Evolutionary conservation across 2,888 invertebrate species (phyloP), one percentile per base, ranked within the genome.

Genomic region (Resseliella maxima): DNA sequence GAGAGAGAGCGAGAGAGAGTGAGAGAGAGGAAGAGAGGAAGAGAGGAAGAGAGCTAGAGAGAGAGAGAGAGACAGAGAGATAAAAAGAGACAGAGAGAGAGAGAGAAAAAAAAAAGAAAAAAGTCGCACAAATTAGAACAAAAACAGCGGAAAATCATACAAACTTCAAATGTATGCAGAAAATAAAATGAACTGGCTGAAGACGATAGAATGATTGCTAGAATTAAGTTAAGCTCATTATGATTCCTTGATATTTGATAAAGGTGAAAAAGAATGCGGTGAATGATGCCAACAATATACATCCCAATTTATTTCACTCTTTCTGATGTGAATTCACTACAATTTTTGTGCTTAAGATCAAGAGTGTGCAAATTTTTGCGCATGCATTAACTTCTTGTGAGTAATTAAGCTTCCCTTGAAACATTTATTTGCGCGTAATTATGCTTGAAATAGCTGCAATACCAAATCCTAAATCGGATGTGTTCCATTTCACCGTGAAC

Each of bases 401-500:
- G 31, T 72, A 72, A 72, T 72, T 72, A 72, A 72, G 31, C 59
- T 59, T 59, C 27, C 31, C 72, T 6, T 72, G 27, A 72, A 15
- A 72, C 72, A 72, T 72, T 72, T 31, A 72, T 72, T 72, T 72
- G 18, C 10, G 35, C 31, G 72, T 72, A 72, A 72, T 72, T 72
- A 72, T 59, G 59, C 59, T 59, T 59, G 59, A 59, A 59, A 59
- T 59, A 15, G 72, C 15, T 72, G 72, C 31, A 18, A 72, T 72
- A 15, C 3, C 12, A 72, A 72, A 27, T 72, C 72, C 18, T 72
- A 72, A 72, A 72, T 72, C 72, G 31, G 72, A 72, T 72, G 72
- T 35, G n/a, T 31, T 24, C 18, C 18, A 59, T 59, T 59, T 24
- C 1, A n/a, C 59, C 1, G 15, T 27, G 72, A 31, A 31, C 72